Evolutionary conservation across 2,888 invertebrate genomes (phyloP).

Genomic region (Pogonocherus hispidulus): DNA sequence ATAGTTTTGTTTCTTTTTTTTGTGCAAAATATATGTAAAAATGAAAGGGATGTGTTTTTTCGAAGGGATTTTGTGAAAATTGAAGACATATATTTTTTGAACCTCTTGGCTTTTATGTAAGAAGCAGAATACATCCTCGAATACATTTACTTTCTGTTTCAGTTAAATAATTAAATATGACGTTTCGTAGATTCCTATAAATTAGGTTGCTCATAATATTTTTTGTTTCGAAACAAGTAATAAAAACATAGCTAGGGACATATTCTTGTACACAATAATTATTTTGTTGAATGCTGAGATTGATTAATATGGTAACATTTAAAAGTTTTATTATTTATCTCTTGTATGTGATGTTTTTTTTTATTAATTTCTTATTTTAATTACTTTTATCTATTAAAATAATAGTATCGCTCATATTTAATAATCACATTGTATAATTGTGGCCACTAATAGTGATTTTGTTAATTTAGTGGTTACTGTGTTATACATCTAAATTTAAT

Average conservation of each 20-base stretch:
- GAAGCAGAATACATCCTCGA: not conserved
- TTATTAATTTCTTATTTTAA: conserved; percentile 13
- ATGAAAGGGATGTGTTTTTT: not conserved
- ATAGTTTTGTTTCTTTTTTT: conserved; percentile 1
- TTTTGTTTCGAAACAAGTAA: not conserved
- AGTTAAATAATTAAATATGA: not conserved
- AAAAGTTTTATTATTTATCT: not conserved
- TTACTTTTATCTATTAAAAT: conserved; percentile 25
- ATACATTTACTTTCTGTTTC: not conserved
- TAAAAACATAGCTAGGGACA: not conserved
- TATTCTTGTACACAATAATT: not conserved
- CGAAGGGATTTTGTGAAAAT: not conserved
- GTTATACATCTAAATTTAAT: conserved; percentile 26
- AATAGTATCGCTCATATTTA: conserved; percentile 26
- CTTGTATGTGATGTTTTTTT: conserved; percentile 1
- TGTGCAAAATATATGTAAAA: not conserved
- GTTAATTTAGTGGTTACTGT: conserved; percentile 10
- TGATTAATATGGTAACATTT: conserved; percentile 7
- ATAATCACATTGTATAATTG: conserved; percentile 14
- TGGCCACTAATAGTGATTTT: conserved; percentile 25
- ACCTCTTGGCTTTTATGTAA: conserved; percentile 5
- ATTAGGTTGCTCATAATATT: not conserved
- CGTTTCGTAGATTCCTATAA: conserved; percentile 12
- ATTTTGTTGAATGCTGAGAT: not conserved
- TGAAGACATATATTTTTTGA: conserved; percentile 4